Base-by-base conservation (phyloP, 2,888 invertebrate species). In the Folsomia candida region DNA sequence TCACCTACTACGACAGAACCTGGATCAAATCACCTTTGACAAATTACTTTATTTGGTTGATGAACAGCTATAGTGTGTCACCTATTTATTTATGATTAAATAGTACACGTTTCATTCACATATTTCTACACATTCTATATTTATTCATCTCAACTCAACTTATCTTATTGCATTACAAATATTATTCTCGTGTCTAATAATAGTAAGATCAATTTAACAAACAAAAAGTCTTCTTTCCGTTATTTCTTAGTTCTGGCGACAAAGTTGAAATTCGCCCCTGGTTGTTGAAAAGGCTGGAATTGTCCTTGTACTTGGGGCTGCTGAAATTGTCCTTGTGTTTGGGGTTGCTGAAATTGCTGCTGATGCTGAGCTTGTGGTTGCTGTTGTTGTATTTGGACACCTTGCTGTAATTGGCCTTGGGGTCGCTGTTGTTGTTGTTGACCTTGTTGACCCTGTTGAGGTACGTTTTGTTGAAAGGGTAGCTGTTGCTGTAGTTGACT, bases 1-100 rank as follows among this genome's bases (percentile, higher is more conserved):
- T 0, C 67, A 76, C 11, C 70, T 79, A 29, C 70, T 79, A 6
- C 70, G 74, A 2, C 58, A 77, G 6, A 79, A 79, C 51, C 25
- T 79, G 67, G 76, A 77, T 24, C 57, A 67, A 0, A 67, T 66
- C 4, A 72, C 74, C 14, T 79, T 78, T 67, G 71, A 75, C 26
- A 70, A 64, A 27, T 68, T 79, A 9, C 73, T 79, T 51, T 47
- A 58, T 20, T 66, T 70, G 29, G 72, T 78, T 27, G 71, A 79
- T 51, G 76, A 79, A 51, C 69, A 73, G n/a, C 29, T 62, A 4
- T 37, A n/a, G n/a, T n/a, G n/a, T n/a, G n/a, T n/a, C n/a, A n/a
- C n/a, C n/a, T n/a, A n/a, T n/a, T n/a, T n/a, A n/a, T n/a, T n/a
- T n/a, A n/a, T n/a, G n/a, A n/a, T n/a, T n/a, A n/a, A n/a, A n/a